Base-by-base conservation (phyloP, 92 coral and sea anemone species). In the Phenganax marumi region DNA sequence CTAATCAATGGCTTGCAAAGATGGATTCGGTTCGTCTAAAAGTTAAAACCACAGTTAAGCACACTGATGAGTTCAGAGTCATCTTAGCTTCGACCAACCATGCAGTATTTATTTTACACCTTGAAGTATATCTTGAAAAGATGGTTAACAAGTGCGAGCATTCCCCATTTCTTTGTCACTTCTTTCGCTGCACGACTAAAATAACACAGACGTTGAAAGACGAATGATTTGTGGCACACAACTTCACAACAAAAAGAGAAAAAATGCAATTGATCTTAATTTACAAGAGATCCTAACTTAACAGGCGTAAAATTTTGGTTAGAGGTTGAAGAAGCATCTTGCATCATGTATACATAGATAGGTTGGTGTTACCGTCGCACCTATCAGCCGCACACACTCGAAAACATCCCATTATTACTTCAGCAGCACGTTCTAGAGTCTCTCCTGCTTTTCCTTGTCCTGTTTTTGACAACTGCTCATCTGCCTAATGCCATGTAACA, bases 351-450 rank as follows among this genome's bases (percentile, higher is more conserved):
- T 33, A 33, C 5, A 33, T 33, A 33, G 43, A 33, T 33, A 33
- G 43, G 43, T 33, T 33, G 43, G 43, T 33, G 43, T 7, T 12
- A 84, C 10, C 73, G 13, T 50, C 77, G 53, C 73, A 92, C 98
- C 98, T 95, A 89, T 95, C 98, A 84, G 97, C 93, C 1, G 98
- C 98, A 85, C 98, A 95, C 9, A 95, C 98, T 79, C 98, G 87
- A 73, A 95, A 95, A 63, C 98, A 95, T 21, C 96, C 96, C 98
- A 95, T 95, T 82, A 95, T 95, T 57, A 90, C 92, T 54, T 95
- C 98, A 12, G 98, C 98, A 8, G 98, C 97, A 71, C 91, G 93
- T 81, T 95, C 98, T 58, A 95, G 75, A 43, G 91, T 89, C 56
- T 95, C 96, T 9, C 97, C 97, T 43, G 96, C 90, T 65, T 95